Conservation (phyloP, 2,797 vertebrate species). For the Zenarchopterus dispar region DNA sequence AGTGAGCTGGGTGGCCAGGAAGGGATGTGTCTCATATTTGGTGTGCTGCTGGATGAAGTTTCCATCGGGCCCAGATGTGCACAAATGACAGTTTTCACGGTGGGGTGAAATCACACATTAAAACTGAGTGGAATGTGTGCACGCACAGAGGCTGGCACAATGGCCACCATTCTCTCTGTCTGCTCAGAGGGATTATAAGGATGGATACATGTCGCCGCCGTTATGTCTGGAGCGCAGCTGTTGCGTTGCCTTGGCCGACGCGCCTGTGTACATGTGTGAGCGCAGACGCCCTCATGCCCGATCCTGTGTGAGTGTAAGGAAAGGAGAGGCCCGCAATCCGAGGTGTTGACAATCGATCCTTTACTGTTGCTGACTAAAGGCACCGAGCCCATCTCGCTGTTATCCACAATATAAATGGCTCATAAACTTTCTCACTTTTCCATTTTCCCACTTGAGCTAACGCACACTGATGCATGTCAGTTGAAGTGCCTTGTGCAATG, state of each 20-base stretch:
- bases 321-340: constrained; percentile 34
- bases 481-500: constrained; percentile 50
- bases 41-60: constrained; percentile 53
- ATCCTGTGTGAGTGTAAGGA: constrained; percentile 18
- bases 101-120: constrained; percentile 67
- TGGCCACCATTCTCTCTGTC: constrained; percentile 58
- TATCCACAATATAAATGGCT: constrained; percentile 43
- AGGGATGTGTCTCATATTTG: constrained; percentile 32
- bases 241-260: constrained; percentile 49
- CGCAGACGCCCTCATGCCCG: background rate
- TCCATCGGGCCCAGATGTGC: constrained; percentile 49
- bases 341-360: constrained; percentile 51
- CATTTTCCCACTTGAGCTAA: constrained; percentile 55
- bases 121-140: constrained; percentile 52
- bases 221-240: constrained; percentile 81
- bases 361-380: constrained; percentile 55
- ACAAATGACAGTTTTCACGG: constrained; percentile 70
- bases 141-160: constrained; percentile 46
- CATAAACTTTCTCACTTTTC: constrained; percentile 50
- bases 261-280: background rate
- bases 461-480: constrained; percentile 51
- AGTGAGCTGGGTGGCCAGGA: constrained; percentile 62
- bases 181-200: constrained; percentile 70
- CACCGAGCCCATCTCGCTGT: constrained; percentile 41
- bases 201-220: constrained; percentile 71